Evolutionary conservation across 2,888 invertebrate genomes (phyloP).

Genomic region (Drosophila atroscutellata): DNA sequence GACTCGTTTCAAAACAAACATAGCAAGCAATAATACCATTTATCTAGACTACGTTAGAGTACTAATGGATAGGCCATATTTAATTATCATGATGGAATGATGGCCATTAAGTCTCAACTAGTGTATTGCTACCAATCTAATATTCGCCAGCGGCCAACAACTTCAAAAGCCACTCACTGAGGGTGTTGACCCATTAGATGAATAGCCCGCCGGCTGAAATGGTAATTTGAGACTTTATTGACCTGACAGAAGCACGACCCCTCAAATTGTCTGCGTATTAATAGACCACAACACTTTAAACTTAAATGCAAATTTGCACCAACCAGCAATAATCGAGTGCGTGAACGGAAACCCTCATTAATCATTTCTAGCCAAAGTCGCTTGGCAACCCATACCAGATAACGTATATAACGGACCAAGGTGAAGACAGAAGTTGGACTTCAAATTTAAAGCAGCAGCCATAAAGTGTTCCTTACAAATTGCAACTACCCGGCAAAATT

Average conservation of each 20-base stretch:
- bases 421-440: conserved; percentile 22
- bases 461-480: conserved; percentile 20
- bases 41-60: not conserved
- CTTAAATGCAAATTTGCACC: conserved; percentile 61
- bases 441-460: conserved; percentile 7
- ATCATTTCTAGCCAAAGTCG: conserved; percentile 38
- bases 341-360: conserved; percentile 38
- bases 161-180: conserved; percentile 43
- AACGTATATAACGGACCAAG: conserved; percentile 1
- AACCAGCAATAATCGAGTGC: conserved; percentile 9
- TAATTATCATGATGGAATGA: conserved; percentile 39
- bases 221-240: conserved; percentile 70
- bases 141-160: conserved; percentile 15
- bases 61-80: conserved; percentile 16
- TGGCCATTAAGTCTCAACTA: conserved; percentile 1
- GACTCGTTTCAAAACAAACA: not conserved
- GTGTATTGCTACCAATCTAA: conserved; percentile 15
- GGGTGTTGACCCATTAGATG: conserved; percentile 60
- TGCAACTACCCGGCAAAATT: conserved; percentile 28
- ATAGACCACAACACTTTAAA: conserved; percentile 53
- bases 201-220: conserved; percentile 45
- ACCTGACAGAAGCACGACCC: conserved; percentile 15
- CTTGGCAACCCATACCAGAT: conserved; percentile 21
- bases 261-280: conserved; percentile 25
- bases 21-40: not conserved